phyloP scores from a whole-genome alignment of 2,888 invertebrate species.

The Oegoconia quadripuncta region DNA sequence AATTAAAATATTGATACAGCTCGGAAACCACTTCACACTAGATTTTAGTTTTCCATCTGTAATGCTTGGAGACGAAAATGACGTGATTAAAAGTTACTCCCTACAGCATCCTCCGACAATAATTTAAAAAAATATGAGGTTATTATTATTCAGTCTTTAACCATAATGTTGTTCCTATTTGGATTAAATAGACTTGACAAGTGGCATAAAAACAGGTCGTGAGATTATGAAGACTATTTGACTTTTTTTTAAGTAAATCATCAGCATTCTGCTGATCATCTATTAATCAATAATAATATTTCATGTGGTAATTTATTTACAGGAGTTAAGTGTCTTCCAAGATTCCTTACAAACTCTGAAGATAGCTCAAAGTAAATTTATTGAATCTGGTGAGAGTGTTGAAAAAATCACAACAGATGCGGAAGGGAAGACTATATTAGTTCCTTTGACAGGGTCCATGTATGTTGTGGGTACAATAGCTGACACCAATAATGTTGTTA shows the following conservation, averaged over 20 bases:
- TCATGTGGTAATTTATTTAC: constrained; percentile 29
- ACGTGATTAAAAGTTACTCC: too few relatives aligned
- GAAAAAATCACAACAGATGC: constrained; percentile 87
- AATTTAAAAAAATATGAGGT: too few relatives aligned
- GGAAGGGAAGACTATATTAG: constrained; percentile 91
- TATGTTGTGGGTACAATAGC: constrained; percentile 95
- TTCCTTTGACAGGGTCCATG: constrained; percentile 98
- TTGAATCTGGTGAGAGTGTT: constrained; percentile 90
- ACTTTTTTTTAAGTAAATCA: too few relatives aligned
- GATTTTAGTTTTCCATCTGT: too few relatives aligned
- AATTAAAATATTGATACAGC: too few relatives aligned
- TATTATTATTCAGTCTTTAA: too few relatives aligned
- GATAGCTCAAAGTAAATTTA: constrained; percentile 93
- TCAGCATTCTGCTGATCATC: neutral
- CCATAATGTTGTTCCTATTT: too few relatives aligned
- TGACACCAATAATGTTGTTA: constrained; percentile 91
- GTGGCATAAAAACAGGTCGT: neutral
- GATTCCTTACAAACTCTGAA: constrained; percentile 94
- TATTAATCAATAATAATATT: neutral
- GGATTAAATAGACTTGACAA: too few relatives aligned
- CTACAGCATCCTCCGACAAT: too few relatives aligned
- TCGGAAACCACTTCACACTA: too few relatives aligned
- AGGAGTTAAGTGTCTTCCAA: constrained; percentile 93
- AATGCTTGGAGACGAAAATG: too few relatives aligned
- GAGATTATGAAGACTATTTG: too few relatives aligned